A percentile compares a stretch with the other conserved stretches of the same genome.
Evolutionary conservation across 2,113 vertebrate genomes (phyloP).

Genomic region (Blennius ocellaris): DNA sequence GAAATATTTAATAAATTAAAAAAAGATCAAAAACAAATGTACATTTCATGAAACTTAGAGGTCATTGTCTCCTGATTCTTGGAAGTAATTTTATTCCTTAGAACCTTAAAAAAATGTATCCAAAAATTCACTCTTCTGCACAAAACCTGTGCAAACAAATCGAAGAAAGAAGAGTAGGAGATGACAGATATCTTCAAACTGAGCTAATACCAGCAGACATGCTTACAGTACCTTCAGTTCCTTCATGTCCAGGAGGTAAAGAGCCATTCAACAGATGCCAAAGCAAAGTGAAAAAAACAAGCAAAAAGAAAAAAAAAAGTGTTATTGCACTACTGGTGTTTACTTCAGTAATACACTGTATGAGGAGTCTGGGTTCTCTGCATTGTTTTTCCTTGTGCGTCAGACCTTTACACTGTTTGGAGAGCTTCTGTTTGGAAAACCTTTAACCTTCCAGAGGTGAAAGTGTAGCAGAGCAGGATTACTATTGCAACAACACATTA

Average conservation of each 20-base stretch:
- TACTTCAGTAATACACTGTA: neutral
- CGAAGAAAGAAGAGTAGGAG: too few species aligned
- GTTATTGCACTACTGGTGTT: neutral
- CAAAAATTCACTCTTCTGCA: too few species aligned
- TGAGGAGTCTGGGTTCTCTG: neutral
- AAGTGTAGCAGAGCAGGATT: too few species aligned
- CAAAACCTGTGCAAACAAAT: too few species aligned
- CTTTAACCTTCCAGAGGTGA: neutral
- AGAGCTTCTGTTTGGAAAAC: slow-evolving; percentile 20
- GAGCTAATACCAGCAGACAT: too few species aligned
- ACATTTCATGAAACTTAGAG: too few species aligned
- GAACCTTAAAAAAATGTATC: too few species aligned
- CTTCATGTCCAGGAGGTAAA: slow-evolving; percentile 22
- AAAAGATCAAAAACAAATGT: too few species aligned
- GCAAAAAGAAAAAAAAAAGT: neutral
- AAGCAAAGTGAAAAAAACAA: neutral
- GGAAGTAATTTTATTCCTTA: too few species aligned
- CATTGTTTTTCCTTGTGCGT: neutral
- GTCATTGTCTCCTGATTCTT: too few species aligned
- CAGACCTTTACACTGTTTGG: slow-evolving; percentile 44
- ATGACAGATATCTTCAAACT: too few species aligned
- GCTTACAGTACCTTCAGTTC: slow-evolving; percentile 15
- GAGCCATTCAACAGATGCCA: neutral
- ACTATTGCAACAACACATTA: too few species aligned
- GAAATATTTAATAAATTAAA: neutral